These are phyloP conservation scores for Drosophila tristis DNA, from an alignment of 1,140 invertebrate species.

Conservation along the genomic window DNA sequence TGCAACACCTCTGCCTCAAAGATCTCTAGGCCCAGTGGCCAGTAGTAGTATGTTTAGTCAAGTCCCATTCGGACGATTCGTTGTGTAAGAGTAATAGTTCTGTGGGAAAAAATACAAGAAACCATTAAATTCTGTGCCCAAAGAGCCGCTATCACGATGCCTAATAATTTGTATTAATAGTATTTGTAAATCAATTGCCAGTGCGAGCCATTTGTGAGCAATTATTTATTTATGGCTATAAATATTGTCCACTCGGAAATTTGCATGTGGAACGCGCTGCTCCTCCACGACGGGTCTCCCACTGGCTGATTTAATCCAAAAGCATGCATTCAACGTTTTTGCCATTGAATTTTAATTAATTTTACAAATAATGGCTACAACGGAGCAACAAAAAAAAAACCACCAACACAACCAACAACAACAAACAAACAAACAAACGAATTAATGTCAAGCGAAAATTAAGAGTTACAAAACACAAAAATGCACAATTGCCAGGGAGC, in stretches of 20 bases:
- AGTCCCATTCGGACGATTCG: too few species aligned
- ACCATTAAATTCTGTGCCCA: neutral
- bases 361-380: constrained; percentile 59
- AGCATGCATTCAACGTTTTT: constrained; percentile 58
- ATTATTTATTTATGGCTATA: constrained; percentile 73
- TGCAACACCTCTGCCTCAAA: too few species aligned
- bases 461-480: constrained; percentile 28
- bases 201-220: constrained; percentile 63
- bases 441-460: constrained; percentile 44
- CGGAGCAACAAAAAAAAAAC: constrained; percentile 27
- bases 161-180: constrained; percentile 71
- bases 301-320: too few species aligned
- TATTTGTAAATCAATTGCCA: constrained; percentile 71
- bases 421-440: neutral
- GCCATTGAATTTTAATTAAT: constrained; percentile 81
- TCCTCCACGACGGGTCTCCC: too few species aligned
- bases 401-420: neutral
- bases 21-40: too few species aligned
- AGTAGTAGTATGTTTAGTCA: too few species aligned
- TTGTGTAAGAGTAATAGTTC: too few species aligned
- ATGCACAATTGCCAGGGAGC: neutral
- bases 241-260: constrained; percentile 41
- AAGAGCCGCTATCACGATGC: constrained; percentile 29
- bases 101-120: too few species aligned
- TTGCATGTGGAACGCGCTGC: constrained; percentile 19